phyloP scores from a whole-genome alignment of 2,113 vertebrate genomes.

The Leptocoma aspasia region DNA sequence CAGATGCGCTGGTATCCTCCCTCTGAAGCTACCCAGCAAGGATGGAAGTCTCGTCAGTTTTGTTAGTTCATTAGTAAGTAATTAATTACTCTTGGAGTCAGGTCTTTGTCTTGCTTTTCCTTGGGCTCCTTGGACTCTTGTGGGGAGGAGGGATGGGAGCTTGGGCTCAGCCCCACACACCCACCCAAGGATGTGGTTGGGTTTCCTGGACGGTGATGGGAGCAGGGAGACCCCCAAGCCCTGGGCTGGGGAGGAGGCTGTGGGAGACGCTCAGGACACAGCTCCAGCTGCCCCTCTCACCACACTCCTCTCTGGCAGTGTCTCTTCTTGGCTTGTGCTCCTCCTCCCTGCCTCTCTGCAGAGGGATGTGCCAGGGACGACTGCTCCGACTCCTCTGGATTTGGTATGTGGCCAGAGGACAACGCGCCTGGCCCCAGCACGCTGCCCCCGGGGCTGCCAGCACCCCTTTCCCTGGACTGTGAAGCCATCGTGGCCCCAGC shows the following conservation, averaged over 20 bases:
- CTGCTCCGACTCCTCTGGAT: not conserved
- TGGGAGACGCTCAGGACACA: accelerated
- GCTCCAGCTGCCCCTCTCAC: not conserved
- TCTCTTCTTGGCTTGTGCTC: not conserved
- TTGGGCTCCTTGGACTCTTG: not conserved
- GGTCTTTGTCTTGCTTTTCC: not conserved
- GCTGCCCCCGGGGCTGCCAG: not conserved
- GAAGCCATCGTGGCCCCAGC: conserved; percentile 9
- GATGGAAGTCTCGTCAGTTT: conserved; percentile 97
- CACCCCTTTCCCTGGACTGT: conserved; percentile 47
- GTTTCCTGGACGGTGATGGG: not conserved
- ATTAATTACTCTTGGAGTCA: not conserved
- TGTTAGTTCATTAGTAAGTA: conserved; percentile 85
- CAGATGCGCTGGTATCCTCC: conserved; percentile 98
- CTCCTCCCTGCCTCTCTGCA: not conserved
- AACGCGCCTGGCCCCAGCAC: not conserved
- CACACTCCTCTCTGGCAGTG: not conserved
- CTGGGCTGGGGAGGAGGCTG: not conserved
- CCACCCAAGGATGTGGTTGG: not conserved
- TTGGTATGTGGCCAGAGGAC: not conserved
- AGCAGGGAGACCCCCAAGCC: not conserved
- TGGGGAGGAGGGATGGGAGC: not conserved
- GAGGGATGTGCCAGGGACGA: conserved; percentile 38
- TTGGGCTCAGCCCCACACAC: not conserved
- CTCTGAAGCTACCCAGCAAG: conserved; percentile 91